Evolutionary conservation across 2,888 invertebrate species (phyloP).

Genomic region (Sabatieria punctata): DNA sequence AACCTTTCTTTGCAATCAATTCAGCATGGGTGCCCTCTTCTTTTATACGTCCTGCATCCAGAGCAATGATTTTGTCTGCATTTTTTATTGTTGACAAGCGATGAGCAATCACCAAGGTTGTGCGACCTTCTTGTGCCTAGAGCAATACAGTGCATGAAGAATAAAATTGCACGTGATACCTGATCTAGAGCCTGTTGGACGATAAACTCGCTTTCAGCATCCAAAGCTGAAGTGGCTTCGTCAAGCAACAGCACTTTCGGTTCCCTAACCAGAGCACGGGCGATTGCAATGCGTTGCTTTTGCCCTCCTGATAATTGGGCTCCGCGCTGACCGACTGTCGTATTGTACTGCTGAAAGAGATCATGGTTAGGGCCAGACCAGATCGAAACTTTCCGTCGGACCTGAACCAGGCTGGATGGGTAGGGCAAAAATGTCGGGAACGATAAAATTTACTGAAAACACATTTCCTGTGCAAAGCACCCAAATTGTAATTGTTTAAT

Average conservation of each 20-base stretch:
- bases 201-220: constrained; percentile 32
- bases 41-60: constrained; percentile 20
- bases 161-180: no score
- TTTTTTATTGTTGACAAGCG: constrained; percentile 32
- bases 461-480: no score
- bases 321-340: constrained; percentile 31
- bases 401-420: no score
- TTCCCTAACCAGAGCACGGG: constrained; percentile 28
- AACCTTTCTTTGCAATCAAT: constrained; percentile 45
- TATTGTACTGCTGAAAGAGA: constrained; percentile 13
- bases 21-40: constrained; percentile 54
- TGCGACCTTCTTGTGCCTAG: constrained; percentile 25
- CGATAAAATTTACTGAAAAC: no score
- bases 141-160: no score
- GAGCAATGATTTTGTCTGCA: constrained; percentile 17
- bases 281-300: constrained; percentile 33
- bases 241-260: constrained; percentile 33
- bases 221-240: constrained; percentile 34
- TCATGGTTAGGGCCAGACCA: no score
- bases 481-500: no score
- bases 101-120: constrained; percentile 32
- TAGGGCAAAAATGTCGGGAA: no score
- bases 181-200: constrained; percentile 25
- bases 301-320: constrained; percentile 33
- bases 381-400: no score